A percentile compares a stretch with the other conserved stretches of the same genome.
Evolutionary conservation across 2,113 vertebrate species (phyloP).

Genomic region (Chloropsis hardwickii): DNA sequence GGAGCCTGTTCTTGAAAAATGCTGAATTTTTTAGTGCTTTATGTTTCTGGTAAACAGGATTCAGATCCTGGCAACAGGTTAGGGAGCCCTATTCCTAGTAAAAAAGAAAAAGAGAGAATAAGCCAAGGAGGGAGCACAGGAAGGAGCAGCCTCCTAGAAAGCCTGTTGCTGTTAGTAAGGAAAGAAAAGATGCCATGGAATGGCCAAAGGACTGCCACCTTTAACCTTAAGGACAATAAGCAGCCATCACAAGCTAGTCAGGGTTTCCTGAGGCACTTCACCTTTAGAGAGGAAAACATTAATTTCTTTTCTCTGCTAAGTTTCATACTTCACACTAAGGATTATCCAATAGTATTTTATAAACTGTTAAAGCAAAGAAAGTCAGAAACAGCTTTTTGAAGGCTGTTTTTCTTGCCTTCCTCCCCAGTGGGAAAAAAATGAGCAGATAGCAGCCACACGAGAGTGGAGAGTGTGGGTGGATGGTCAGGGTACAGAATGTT

Average conservation of each 20-base stretch:
- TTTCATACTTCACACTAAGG: background rate
- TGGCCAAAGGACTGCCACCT: background rate
- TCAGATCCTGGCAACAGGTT: background rate
- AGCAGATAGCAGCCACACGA: background rate
- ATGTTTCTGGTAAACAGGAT: background rate
- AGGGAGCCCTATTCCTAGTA: background rate
- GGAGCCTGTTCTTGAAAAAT: background rate
- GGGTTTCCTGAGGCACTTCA: background rate
- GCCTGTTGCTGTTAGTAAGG: background rate
- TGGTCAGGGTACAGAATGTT: background rate
- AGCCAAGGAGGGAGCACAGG: background rate
- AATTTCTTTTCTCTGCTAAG: background rate
- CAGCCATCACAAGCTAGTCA: background rate
- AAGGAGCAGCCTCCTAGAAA: background rate
- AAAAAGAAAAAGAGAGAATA: background rate
- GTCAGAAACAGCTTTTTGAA: background rate
- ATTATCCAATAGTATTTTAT: background rate
- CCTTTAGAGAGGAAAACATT: background rate
- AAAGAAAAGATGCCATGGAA: background rate
- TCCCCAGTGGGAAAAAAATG: background rate
- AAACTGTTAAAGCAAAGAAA: background rate
- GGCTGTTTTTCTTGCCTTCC: background rate
- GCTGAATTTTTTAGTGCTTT: background rate
- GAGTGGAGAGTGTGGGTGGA: background rate
- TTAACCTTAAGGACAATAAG: background rate